Evolutionary conservation across 2,888 invertebrate species (phyloP), one percentile per base, ranked within the genome.

Genomic region (Nephrotoma guestfalica): DNA sequence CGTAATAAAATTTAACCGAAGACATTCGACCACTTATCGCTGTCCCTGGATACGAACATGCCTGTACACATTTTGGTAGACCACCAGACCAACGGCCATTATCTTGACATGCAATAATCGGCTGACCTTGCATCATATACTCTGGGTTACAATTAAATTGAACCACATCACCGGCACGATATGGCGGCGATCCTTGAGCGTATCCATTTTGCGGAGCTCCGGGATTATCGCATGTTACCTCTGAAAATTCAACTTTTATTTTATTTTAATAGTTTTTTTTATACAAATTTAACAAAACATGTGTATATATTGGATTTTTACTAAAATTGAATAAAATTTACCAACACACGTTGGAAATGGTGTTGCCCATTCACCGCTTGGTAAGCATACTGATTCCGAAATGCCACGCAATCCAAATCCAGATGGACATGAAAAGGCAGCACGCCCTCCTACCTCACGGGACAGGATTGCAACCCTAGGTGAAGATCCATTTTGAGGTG

Each of bases 81-180:
- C 95, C 94, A 86, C 96, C 95, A 87, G 96, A 96, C 96, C 97
- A 97, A 87, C 96, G 93, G 7, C 96, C 96, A 90, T 95, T 96
- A 89, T 96, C 96, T 92, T 97, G 96, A 91, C 97, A 97, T 40
- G 97, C 96, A 86, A 97, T 94, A 88, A 97, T 96, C n/a, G 97
- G 96, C 89, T 96, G 94, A 2, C 97, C 97, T 90, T 97, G 96
- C 93, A 97, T 95, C 93, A 97, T 96, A 91, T 95, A 97, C 89
- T 96, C 96, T 7, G 96, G 95, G 91, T 96, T 95, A 91, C 97
- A 97, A 90, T 96, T 96, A 92, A 97, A 96, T 91, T 97, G 96
- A 41, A 97, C 94, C 86, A 96, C 95, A 91, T 97, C 96, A 0
- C 97, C 97, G 11, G 96, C 96, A 88, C 96, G 94, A 92, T 95